These are phyloP conservation scores for Homarus gammarus DNA, from an alignment of 2,888 invertebrate genomes.

Conservation along the genomic window DNA sequence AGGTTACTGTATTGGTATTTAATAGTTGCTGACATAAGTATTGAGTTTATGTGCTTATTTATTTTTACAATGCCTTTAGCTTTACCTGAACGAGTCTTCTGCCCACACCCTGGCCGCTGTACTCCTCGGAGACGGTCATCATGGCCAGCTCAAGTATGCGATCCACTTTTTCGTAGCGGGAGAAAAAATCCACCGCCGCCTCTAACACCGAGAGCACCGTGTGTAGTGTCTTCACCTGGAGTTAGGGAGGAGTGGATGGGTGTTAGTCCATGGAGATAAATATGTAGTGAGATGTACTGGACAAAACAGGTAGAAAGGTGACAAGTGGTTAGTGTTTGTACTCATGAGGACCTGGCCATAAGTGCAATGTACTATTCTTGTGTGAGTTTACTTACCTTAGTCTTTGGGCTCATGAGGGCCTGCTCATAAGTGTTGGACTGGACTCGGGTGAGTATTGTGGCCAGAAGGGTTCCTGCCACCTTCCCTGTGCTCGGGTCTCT, in stretches of 20 bases:
- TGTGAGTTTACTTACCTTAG: slow-evolving; percentile 55
- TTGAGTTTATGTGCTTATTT: no score
- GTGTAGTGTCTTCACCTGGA: slow-evolving; percentile 75
- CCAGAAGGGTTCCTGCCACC: slow-evolving; percentile 70
- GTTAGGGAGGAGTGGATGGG: no score
- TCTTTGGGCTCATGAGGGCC: slow-evolving; percentile 72
- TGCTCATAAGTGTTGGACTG: slow-evolving; percentile 70
- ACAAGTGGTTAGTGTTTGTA: slow-evolving; percentile 33
- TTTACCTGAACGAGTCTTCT: slow-evolving; percentile 71
- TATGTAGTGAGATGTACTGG: no score
- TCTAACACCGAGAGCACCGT: slow-evolving; percentile 73
- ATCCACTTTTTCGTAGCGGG: slow-evolving; percentile 69
- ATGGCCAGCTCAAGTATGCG: slow-evolving; percentile 74
- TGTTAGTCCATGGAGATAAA: no score
- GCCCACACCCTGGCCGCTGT: slow-evolving; percentile 71
- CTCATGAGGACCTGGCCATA: slow-evolving; percentile 72
- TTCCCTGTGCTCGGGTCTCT: slow-evolving; percentile 55
- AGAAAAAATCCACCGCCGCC: slow-evolving; percentile 70
- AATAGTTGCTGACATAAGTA: no score
- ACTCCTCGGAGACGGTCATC: slow-evolving; percentile 72
- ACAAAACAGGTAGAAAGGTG: no score
- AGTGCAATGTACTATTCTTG: slow-evolving; percentile 27
- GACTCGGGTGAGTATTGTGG: slow-evolving; percentile 70
- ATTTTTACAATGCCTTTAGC: no score
- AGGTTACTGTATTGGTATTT: no score